Percentiles rank a stretch among this genome's conserved stretches.
These are phyloP conservation scores for Zaprionus ornatus DNA, from an alignment of 1,140 invertebrate species.

Conservation along the genomic window DNA sequence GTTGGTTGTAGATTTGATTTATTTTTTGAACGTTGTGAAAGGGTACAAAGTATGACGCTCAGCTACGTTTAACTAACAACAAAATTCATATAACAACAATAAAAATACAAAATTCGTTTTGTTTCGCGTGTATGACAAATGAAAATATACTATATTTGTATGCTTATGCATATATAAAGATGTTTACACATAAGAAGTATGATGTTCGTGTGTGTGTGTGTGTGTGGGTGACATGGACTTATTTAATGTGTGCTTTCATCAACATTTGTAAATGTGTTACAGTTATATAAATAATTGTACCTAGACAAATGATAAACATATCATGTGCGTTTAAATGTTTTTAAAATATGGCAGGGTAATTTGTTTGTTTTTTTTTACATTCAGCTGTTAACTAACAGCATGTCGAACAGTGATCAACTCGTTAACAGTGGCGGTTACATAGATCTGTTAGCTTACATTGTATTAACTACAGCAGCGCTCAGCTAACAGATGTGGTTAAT, in stretches of 20 bases:
- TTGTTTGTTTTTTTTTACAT: slow-evolving; percentile 10
- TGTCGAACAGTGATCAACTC: slow-evolving; percentile 17
- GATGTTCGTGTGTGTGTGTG: slow-evolving; percentile 16
- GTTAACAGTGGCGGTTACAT: slow-evolving; percentile 27
- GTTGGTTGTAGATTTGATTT: slow-evolving; percentile 74
- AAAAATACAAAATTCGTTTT: slow-evolving; percentile 52
- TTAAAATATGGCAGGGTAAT: slow-evolving; percentile 44
- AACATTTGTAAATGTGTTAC: slow-evolving; percentile 4
- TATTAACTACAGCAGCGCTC: slow-evolving; percentile 11
- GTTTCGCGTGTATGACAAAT: slow-evolving; percentile 53
- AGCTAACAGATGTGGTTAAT: slow-evolving; percentile 15
- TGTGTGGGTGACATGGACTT: slow-evolving; percentile 38
- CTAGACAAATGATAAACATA: slow-evolving; percentile 32
- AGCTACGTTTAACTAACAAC: slow-evolving; percentile 73
- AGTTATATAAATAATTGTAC: slow-evolving; percentile 50
- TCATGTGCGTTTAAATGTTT: slow-evolving; percentile 11
- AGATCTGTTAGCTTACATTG: slow-evolving; percentile 17
- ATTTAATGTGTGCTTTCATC: slow-evolving; percentile 21
- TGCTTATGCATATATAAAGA: slow-evolving; percentile 3
- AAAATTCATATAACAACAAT: slow-evolving; percentile 78
- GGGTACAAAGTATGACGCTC: slow-evolving; percentile 79
- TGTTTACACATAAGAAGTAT: slow-evolving; percentile 1
- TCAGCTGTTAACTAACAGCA: slow-evolving; percentile 38
- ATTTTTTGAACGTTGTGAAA: slow-evolving; percentile 60
- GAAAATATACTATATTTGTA: slow-evolving; percentile 49